Evolutionary conservation across 2,888 invertebrate species (phyloP), one percentile per base, ranked within the genome.

Genomic region (Alcis repandata): DNA sequence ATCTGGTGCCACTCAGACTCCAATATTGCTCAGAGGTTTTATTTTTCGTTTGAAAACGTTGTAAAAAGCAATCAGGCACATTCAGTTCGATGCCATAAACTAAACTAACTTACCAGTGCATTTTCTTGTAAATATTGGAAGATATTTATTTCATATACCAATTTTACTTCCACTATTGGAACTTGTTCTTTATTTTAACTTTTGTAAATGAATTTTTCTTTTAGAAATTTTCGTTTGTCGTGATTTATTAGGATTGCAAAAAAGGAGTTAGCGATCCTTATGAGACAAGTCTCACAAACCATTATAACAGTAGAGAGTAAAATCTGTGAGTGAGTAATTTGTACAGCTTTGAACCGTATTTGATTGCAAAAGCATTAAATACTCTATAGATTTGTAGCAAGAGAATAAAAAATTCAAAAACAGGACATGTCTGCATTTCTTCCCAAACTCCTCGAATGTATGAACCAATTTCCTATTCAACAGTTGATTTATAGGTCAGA

Each of bases 11-110:
- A 70, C 68, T 70, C 63, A 51, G 45, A 49, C 33, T 74, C 69
- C 63, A 70, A 73, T 74, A 68, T 58, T 69, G 72, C 73, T 72
- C 74, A 59, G 57, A 65, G 63, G 73, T 78, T 79, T 76, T 69
- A 73, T 78, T 78, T 73, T 70, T 75, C 62, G 71, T 76, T 76
- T 69, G 59, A 64, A 75, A 75, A 76, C 56, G 58, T 67, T 69
- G 67, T 70, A 69, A 75, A 69, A 80, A 74, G 68, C 43, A 69
- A 67, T 65, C 67, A 61, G 63, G 32, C 62, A 60, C 59, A 68
- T 74, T 69, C 61, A 61, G 59, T 66, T 63, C 62, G 64, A 63
- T 64, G 61, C 59, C 59, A 63, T 77, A 73, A 76, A 75, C 46
- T 27, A 41, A 70, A 65, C 51, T 72, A 46, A 67, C 38, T 36